phyloP scores from a whole-genome alignment of 2,797 vertebrate genomes.

The Phylloscopus collybita region DNA sequence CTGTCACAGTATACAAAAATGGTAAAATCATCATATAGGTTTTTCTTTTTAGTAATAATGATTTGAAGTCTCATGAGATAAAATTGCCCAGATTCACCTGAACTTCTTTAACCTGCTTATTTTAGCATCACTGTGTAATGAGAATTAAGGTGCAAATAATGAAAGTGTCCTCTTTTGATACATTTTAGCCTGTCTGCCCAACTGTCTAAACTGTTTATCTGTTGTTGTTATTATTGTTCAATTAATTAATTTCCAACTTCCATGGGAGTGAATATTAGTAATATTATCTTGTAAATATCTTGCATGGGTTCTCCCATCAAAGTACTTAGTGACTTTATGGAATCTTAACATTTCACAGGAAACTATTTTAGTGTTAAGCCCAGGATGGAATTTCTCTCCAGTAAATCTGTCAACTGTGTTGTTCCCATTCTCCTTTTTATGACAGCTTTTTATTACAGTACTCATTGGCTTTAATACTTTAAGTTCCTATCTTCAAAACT shows the following conservation, averaged over 20 bases:
- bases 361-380: not conserved
- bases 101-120: not conserved
- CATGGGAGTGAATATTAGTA: not conserved
- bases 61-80: not conserved
- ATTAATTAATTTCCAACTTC: not conserved
- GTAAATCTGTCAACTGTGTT: constrained; percentile 36
- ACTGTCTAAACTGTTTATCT: not conserved
- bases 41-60: not conserved
- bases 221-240: not conserved
- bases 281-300: not conserved
- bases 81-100: not conserved
- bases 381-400: constrained; percentile 13
- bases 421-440: constrained; percentile 41
- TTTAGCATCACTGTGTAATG: not conserved
- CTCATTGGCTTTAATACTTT: not conserved
- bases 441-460: constrained; percentile 33
- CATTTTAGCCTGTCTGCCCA: not conserved
- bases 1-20: not conserved
- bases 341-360: constrained; percentile 24
- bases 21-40: not conserved
- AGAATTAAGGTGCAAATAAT: not conserved
- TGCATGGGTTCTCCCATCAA: not conserved
- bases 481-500: constrained; percentile 1
- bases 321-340: not conserved
- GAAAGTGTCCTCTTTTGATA: not conserved